Evolutionary conservation across 2,888 invertebrate genomes (phyloP), one percentile per base, ranked within the genome.

Genomic region (Brachyopa scutellaris): DNA sequence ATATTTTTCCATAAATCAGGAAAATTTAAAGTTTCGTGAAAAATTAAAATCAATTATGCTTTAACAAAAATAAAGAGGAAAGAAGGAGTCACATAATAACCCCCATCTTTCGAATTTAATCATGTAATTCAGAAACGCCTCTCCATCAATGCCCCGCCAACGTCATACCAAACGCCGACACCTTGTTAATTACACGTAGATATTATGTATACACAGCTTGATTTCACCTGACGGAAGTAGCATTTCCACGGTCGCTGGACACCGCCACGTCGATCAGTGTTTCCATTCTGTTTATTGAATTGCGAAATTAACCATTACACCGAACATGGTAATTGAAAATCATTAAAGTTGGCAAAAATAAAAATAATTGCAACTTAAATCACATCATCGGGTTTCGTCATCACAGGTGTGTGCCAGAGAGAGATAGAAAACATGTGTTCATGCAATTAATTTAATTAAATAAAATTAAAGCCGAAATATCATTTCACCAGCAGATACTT

Each of bases 251-350:
- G 23, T 36, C 23, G 55, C 19, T 31, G 70, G 49, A 62, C 62
- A 64, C 15, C n/a, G n/a, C n/a, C n/a, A n/a, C n/a, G 33, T 62
- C 33, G 9, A 9, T 62, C 45, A 69, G 45, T 45, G 53, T 29
- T 70, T 74, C 55, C 74, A 80, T 69, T n/a, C 79, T 80, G 79
- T 74, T 69, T 67, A 80, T 74, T 80, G 61, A 69, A 69, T 74
- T 74, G 45, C 21, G 57, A 33, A 74, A 80, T 57, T 62, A 57
- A 62, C 55, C 67, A 74, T 74, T 53, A 66, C 21, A 40, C 5
- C 51, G 29, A 51, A 59, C 61, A 62, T 55, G 67, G 62, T 49
- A 49, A 51, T 49, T 62, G 62, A n/a, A 67, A 49, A 55, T 61
- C 53, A 47, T 23, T 73, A 38, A 62, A 66, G 26, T 9, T 47